Conservation (phyloP, 2,888 invertebrate genomes). For the Hyposoter dolosus region DNA sequence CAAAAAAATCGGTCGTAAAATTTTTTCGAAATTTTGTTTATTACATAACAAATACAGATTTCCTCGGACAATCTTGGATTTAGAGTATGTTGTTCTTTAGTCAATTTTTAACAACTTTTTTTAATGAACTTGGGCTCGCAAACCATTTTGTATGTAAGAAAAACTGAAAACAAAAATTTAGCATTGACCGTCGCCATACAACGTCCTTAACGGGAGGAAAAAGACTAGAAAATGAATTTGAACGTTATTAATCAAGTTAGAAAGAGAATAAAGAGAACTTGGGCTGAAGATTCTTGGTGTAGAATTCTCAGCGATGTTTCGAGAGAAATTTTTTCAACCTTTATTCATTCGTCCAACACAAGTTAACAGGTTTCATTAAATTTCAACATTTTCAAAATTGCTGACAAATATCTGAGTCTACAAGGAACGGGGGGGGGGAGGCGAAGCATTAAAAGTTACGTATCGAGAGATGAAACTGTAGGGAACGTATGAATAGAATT, state of each 20-base stretch:
- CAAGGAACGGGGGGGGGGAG: too few species aligned
- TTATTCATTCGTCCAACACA: background rate
- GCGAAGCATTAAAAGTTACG: background rate
- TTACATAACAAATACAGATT: too few species aligned
- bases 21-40: too few species aligned
- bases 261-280: background rate
- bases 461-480: conserved; percentile 3
- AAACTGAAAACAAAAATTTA: too few species aligned
- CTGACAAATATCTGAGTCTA: background rate
- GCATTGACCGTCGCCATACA: too few species aligned
- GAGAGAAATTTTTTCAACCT: background rate
- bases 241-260: background rate
- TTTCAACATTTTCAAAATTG: background rate
- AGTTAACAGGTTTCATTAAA: background rate
- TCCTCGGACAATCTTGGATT: too few species aligned
- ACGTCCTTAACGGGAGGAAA: background rate
- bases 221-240: background rate
- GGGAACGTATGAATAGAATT: background rate
- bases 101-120: too few species aligned
- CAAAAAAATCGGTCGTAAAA: too few species aligned
- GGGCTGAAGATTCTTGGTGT: background rate
- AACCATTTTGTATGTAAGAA: too few species aligned
- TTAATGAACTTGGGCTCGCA: too few species aligned
- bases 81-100: too few species aligned
- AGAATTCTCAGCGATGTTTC: background rate